Percentiles rank a stretch among this genome's conserved stretches.
Conservation (phyloP, 2,888 invertebrate genomes). For the Drosophila diplacantha region DNA sequence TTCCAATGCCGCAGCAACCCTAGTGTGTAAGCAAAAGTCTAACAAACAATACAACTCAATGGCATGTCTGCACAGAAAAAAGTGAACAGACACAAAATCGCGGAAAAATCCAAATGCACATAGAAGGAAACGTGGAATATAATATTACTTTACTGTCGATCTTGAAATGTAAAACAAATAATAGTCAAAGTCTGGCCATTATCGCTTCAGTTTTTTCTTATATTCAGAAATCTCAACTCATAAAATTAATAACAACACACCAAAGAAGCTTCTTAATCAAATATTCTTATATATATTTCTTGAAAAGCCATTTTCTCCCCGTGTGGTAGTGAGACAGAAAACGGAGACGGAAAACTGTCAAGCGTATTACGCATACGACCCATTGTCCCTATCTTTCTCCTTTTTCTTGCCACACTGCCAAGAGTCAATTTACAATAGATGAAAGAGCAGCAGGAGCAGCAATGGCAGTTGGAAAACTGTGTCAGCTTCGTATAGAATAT, state of each 20-base stretch:
- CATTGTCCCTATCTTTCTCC: slow-evolving; percentile 35
- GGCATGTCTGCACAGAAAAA: neutral
- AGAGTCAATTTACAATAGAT: slow-evolving; percentile 49
- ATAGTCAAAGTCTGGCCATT: neutral
- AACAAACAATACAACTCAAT: slow-evolving; percentile 39
- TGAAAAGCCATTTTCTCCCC: neutral
- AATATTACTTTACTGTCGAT: no score
- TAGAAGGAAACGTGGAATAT: neutral
- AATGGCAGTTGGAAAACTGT: slow-evolving; percentile 20
- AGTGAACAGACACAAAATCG: neutral
- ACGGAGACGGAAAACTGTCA: slow-evolving; percentile 27
- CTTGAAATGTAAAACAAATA: no score
- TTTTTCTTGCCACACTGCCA: slow-evolving; percentile 19
- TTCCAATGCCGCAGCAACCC: slow-evolving; percentile 17
- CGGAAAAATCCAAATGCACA: neutral
- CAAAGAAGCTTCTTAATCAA: neutral
- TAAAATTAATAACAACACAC: neutral
- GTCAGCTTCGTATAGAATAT: slow-evolving; percentile 12
- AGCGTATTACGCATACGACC: slow-evolving; percentile 52
- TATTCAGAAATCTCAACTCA: neutral
- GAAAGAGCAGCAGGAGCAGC: slow-evolving; percentile 16
- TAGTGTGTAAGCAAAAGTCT: slow-evolving; percentile 19
- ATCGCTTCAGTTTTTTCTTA: no score
- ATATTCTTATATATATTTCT: neutral
- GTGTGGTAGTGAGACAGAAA: slow-evolving; percentile 2